Evolutionary conservation across 2,113 vertebrate species (phyloP).

Genomic region (Melozone crissalis): DNA sequence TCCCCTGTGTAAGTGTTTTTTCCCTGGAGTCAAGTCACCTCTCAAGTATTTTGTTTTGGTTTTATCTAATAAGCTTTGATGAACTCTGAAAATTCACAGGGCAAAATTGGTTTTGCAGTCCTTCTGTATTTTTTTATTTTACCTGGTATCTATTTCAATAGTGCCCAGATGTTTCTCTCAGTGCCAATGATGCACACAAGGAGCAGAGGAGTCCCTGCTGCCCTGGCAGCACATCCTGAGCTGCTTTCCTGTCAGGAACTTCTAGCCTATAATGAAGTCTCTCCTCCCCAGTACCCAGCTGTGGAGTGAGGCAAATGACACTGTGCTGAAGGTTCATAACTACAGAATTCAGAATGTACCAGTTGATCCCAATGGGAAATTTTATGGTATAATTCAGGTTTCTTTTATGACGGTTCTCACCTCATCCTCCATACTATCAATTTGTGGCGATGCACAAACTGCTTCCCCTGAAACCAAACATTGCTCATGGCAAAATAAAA

Average conservation of each 20-base stretch:
- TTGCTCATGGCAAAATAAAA: not conserved
- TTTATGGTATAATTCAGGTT: not conserved
- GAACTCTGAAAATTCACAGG: not conserved
- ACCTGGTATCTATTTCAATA: not conserved
- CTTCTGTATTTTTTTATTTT: not conserved
- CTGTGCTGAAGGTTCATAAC: not conserved
- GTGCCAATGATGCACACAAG: fast-evolving
- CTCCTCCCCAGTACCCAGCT: not conserved
- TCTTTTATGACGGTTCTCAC: not conserved
- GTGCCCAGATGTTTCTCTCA: not conserved
- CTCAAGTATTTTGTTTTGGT: not conserved
- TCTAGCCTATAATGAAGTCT: not conserved
- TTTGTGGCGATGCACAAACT: not conserved
- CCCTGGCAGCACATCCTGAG: not conserved
- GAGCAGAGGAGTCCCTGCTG: not conserved
- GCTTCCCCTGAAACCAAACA: not conserved
- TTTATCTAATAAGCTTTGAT: not conserved
- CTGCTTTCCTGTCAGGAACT: not conserved
- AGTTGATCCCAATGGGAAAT: not conserved
- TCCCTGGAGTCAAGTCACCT: not conserved
- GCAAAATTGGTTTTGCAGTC: not conserved
- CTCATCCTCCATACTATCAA: not conserved
- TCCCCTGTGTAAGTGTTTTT: not conserved
- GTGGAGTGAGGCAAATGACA: not conserved
- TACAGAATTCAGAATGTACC: not conserved